A percentile compares a stretch with the other conserved stretches of the same genome.
These are phyloP conservation scores for Galemys pyrenaicus DNA, from an alignment of 2,113 vertebrate species.

Conservation along the genomic window DNA sequence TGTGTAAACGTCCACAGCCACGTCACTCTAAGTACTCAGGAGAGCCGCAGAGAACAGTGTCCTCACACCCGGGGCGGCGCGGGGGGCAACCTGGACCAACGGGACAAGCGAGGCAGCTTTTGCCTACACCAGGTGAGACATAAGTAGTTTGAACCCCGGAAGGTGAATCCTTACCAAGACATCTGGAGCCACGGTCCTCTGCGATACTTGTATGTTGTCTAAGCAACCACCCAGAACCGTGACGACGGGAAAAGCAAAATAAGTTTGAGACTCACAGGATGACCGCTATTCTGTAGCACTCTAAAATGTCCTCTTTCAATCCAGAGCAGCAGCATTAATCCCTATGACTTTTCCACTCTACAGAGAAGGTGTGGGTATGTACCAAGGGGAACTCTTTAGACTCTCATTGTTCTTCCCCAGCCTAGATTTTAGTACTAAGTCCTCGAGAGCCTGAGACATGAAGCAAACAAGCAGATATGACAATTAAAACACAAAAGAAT, in stretches of 20 bases:
- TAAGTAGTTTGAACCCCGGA: not conserved
- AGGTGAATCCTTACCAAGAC: not conserved
- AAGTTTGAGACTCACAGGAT: not conserved
- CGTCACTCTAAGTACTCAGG: not conserved
- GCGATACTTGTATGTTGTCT: not conserved
- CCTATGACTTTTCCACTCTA: not conserved
- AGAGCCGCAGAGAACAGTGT: not conserved
- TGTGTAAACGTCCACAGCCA: not conserved
- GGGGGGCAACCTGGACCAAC: not conserved
- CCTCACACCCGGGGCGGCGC: not conserved
- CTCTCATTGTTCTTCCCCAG: not conserved
- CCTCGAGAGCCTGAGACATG: not conserved
- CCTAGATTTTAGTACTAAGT: not conserved
- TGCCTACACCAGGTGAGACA: not conserved
- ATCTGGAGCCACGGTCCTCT: not conserved
- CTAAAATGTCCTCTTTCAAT: conserved; percentile 1
- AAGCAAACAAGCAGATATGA: not conserved
- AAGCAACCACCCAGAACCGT: not conserved
- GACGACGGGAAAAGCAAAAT: not conserved
- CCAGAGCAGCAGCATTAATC: not conserved
- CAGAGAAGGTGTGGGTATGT: not conserved
- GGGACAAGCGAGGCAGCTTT: not conserved
- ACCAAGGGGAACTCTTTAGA: not conserved
- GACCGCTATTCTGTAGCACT: not conserved
- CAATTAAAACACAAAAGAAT: conserved; percentile 13